Base-by-base conservation (phyloP, 2,888 invertebrate genomes). In the Anorthoa munda region DNA sequence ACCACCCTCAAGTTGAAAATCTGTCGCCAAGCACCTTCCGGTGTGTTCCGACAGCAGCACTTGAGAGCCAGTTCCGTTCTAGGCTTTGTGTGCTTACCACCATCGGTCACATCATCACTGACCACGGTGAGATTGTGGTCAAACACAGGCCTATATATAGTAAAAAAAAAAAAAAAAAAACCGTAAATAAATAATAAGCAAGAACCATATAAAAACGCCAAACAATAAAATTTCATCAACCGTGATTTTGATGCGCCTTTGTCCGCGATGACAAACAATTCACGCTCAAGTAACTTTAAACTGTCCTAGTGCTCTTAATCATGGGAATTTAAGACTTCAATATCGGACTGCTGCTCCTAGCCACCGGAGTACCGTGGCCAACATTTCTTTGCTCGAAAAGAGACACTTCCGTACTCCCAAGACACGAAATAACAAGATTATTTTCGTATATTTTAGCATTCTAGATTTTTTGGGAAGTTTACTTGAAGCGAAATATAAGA, bases 271-370 rank as follows among this genome's bases (percentile, higher is more conserved):
- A 66, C 13, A 39, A 67, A 77, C 56, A 67, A 58, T 55, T 70
- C 26, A 64, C 66, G 31, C 21, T 26, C 39, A 23, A 60, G 48
- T 60, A 64, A 56, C 51, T 78, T 75, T 67, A 59, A 68, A 66
- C 60, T 53, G 67, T 61, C 66, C 56, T 46, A 66, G 70, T 80
- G 51, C 66, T 70, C 63, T 80, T 66, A 70, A 80, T 80, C 81
- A 72, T 80, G 68, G 55, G 45, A 76, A 80, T 82, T 82, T 83
- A 82, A 77, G 77, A 83, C 77, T 68, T 66, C 72, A 56, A 73
- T 80, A 81, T 73, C 51, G 59, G 56, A 63, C 61, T 76, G 46
- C 31, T 67, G 31, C 59, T 51, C 15, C 31, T 58, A 56, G 65
- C 53, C 53, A 64, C 31, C 50, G 31, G 17, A 80, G 70, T 80